phyloP scores from a whole-genome alignment of 92 coral and sea anemone species.

The Parazoanthus darwini region DNA sequence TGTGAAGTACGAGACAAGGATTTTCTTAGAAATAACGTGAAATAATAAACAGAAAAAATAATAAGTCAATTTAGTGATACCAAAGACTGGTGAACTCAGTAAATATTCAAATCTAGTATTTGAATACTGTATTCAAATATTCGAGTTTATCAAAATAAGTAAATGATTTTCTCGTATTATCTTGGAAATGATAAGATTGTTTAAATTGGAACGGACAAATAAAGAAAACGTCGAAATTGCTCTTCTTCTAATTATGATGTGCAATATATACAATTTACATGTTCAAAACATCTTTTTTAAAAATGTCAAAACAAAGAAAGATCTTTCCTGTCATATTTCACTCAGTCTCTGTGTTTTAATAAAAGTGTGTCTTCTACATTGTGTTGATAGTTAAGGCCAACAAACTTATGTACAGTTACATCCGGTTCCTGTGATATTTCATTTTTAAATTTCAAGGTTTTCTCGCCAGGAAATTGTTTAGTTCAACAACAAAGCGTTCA shows the following conservation, averaged over 20 bases:
- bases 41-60: too few species aligned
- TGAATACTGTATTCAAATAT: background rate
- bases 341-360: background rate
- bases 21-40: background rate
- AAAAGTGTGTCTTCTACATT: too few species aligned
- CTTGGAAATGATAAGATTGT: background rate
- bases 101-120: background rate
- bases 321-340: background rate
- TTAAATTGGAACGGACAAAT: background rate
- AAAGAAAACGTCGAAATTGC: too few species aligned
- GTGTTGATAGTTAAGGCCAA: background rate
- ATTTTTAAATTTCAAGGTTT: background rate
- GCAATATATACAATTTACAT: background rate
- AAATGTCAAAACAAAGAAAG: background rate
- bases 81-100: background rate
- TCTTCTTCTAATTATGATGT: background rate
- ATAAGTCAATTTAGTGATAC: too few species aligned
- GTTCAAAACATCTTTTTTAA: background rate
- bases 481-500: background rate
- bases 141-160: background rate
- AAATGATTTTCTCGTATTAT: background rate
- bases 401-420: background rate
- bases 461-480: background rate
- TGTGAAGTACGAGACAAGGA: background rate
- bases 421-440: background rate